These are phyloP conservation scores for Leptodirus hochenwartii DNA, from an alignment of 2,888 invertebrate species.

Conservation along the genomic window DNA sequence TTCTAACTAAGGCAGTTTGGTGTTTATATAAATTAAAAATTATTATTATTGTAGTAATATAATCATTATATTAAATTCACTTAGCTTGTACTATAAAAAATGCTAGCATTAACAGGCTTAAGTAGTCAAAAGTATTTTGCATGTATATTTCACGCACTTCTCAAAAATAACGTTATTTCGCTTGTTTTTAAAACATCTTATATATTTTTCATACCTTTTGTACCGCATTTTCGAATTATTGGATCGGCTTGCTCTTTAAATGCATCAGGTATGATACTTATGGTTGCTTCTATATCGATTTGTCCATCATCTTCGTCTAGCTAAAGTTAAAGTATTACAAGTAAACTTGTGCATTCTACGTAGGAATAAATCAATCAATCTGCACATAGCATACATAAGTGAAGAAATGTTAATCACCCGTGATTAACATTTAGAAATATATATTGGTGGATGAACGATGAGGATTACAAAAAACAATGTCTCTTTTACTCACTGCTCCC, in stretches of 20 bases:
- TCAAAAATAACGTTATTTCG: conserved; percentile 5
- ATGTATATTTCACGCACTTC: too few relatives aligned
- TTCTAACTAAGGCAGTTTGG: too few relatives aligned
- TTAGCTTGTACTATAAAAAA: too few relatives aligned
- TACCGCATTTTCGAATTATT: conserved; percentile 17
- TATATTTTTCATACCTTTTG: conserved; percentile 16
- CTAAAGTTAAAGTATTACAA: conserved; percentile 7
- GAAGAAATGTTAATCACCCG: too few relatives aligned
- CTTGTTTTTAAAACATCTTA: conserved; percentile 7
- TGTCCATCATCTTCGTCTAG: conserved; percentile 21
- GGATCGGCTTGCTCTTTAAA: conserved; percentile 12
- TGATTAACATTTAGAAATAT: too few relatives aligned
- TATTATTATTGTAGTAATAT: background rate
- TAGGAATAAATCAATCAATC: background rate
- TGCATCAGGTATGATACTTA: conserved; percentile 20
- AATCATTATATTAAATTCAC: too few relatives aligned
- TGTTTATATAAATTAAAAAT: conserved; percentile 4
- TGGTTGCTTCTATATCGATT: conserved; percentile 19
- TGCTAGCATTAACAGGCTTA: too few relatives aligned
- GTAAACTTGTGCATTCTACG: background rate
- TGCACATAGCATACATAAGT: background rate
- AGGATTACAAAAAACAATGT: too few relatives aligned
- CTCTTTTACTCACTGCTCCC: conserved; percentile 12
- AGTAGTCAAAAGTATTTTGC: too few relatives aligned
- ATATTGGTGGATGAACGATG: too few relatives aligned